Evolutionary conservation across 2,888 invertebrate species (phyloP).

Genomic region (Zele albiditarsus): DNA sequence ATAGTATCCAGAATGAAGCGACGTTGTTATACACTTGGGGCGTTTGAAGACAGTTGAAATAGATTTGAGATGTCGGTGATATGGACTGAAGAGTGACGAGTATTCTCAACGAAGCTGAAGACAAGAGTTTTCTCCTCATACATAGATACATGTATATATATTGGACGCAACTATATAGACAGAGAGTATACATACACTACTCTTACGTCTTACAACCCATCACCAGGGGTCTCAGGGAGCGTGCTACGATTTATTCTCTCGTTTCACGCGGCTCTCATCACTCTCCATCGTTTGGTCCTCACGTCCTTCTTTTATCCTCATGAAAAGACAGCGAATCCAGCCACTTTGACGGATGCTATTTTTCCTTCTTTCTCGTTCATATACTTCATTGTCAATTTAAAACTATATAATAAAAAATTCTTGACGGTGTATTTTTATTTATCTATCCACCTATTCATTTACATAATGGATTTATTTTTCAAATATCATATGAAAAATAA

Average conservation of each 20-base stretch:
- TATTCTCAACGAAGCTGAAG: conserved; percentile 24
- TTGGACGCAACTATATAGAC: neutral
- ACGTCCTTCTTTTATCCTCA: conserved; percentile 14
- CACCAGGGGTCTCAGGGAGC: conserved; percentile 6
- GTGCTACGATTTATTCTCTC: conserved; percentile 38
- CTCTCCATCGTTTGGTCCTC: conserved; percentile 33
- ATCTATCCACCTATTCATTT: neutral
- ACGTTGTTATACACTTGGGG: conserved; percentile 15
- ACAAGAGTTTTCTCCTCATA: neutral
- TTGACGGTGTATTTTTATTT: conserved; percentile 1
- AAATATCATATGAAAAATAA: neutral
- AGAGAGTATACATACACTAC: neutral
- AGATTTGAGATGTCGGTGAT: conserved; percentile 42
- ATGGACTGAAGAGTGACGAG: conserved; percentile 33
- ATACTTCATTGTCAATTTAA: conserved; percentile 20
- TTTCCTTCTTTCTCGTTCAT: conserved; percentile 1
- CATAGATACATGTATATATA: conserved; percentile 2
- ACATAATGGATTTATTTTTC: neutral
- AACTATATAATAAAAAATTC: conserved; percentile 13
- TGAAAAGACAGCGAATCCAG: conserved; percentile 12
- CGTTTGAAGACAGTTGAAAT: conserved; percentile 39
- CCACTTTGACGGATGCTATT: conserved; percentile 23
- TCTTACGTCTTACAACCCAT: neutral
- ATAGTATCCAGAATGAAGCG: conserved; percentile 23
- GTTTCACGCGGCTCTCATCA: conserved; percentile 30